Evolutionary conservation across 2,888 invertebrate genomes (phyloP).

Genomic region (Flexamia atlantica): DNA sequence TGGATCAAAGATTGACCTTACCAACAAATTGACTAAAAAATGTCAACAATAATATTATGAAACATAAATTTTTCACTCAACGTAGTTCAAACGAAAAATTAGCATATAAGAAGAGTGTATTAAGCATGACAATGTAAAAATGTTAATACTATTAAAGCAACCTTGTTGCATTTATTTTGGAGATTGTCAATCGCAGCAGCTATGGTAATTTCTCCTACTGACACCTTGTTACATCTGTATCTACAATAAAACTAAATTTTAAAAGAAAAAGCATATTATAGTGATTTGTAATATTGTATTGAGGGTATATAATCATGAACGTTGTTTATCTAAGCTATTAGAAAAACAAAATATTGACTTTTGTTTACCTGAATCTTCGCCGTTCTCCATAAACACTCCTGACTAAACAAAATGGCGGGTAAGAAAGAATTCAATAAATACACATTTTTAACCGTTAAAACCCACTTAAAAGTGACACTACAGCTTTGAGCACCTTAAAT

Average conservation of each 20-base stretch:
- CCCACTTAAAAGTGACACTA: background rate
- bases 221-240: background rate
- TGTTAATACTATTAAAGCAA: too few species aligned
- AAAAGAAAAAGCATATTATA: background rate
- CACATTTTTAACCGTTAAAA: background rate
- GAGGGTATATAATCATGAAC: background rate
- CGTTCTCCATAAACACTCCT: conserved; percentile 70
- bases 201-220: background rate
- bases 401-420: conserved; percentile 71
- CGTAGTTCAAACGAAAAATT: too few species aligned
- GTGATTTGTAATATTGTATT: background rate
- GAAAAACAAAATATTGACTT: conserved; percentile 48
- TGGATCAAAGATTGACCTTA: conserved; percentile 27
- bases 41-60: background rate
- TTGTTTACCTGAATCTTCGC: conserved; percentile 68
- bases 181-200: background rate
- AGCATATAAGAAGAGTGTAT: too few species aligned
- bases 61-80: too few species aligned
- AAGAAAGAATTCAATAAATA: conserved; percentile 60
- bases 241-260: background rate
- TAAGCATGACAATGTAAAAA: too few species aligned
- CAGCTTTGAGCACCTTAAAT: background rate
- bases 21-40: background rate
- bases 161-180: background rate
- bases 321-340: background rate